phyloP scores from a whole-genome alignment of 92 coral and sea anemone species.

The Paragorgia papillata region DNA sequence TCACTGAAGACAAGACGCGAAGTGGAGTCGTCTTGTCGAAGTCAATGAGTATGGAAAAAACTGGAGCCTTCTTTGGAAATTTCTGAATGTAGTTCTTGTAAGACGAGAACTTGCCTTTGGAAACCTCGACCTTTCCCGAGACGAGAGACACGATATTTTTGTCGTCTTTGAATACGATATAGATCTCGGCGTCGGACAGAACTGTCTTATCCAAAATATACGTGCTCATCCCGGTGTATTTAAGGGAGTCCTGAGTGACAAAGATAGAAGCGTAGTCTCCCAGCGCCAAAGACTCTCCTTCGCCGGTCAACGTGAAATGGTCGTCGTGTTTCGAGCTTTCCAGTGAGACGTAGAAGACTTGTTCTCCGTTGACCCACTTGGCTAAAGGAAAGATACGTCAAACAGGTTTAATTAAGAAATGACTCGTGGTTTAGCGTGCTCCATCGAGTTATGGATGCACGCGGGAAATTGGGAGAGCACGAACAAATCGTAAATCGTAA shows the following conservation, averaged over 20 bases:
- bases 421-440: too few relatives aligned
- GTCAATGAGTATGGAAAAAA: slow-evolving; percentile 81
- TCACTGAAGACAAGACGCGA: slow-evolving; percentile 70
- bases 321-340: slow-evolving; percentile 35
- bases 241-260: slow-evolving; percentile 33
- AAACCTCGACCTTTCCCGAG: slow-evolving; percentile 67
- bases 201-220: slow-evolving; percentile 60
- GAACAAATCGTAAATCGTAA: too few relatives aligned
- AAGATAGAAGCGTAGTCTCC: slow-evolving; percentile 35
- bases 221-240: slow-evolving; percentile 78
- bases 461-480: too few relatives aligned
- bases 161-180: slow-evolving; percentile 88
- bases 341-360: not conserved
- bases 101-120: slow-evolving; percentile 66
- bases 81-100: slow-evolving; percentile 87
- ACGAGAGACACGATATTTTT: slow-evolving; percentile 91
- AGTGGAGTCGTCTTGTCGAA: slow-evolving; percentile 81
- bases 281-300: slow-evolving; percentile 23
- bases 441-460: too few relatives aligned
- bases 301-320: slow-evolving; percentile 37
- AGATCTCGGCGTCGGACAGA: slow-evolving; percentile 82
- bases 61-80: slow-evolving; percentile 74
- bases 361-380: slow-evolving; percentile 25
- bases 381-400: slow-evolving; percentile 6
- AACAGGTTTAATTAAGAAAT: too few relatives aligned